phyloP scores from a whole-genome alignment of 35 echinoderm and acorn worm species.

The Anneissia japonica region DNA sequence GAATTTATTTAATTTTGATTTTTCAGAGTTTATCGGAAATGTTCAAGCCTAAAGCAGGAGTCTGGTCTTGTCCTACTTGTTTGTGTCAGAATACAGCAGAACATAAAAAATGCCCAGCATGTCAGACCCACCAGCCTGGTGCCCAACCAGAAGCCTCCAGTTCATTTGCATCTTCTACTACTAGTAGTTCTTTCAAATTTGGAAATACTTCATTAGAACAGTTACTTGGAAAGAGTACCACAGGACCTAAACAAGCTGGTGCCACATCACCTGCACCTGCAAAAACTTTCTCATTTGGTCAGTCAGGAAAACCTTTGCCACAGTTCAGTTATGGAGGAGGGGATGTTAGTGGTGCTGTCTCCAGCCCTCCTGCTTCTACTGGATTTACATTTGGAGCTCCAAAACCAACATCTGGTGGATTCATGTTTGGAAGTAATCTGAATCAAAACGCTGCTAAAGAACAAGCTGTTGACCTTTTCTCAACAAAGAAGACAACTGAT shows the following conservation, averaged over 20 bases:
- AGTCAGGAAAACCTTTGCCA: no score
- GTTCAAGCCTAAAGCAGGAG: no score
- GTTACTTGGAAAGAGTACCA: no score
- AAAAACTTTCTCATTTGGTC: no score
- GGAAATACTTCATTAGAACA: no score
- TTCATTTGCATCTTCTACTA: neutral
- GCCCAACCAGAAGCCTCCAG: neutral
- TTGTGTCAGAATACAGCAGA: no score
- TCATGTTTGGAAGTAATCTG: neutral
- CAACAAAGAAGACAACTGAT: neutral
- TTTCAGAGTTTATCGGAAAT: no score
- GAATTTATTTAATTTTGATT: no score
- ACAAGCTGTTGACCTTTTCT: neutral
- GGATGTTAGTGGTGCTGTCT: neutral
- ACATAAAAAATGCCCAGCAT: slow-evolving; percentile 16
- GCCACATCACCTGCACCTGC: no score
- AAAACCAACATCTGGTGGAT: neutral
- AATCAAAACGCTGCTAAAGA: neutral
- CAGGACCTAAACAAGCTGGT: neutral
- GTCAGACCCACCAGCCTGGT: slow-evolving; percentile 24
- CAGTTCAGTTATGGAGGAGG: neutral
- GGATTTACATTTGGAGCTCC: neutral
- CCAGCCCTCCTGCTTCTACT: neutral
- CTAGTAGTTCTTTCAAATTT: neutral
- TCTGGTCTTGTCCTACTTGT: neutral